Evolutionary conservation across 2,113 vertebrate genomes (phyloP), one percentile per base, ranked within the genome.

Genomic region (Melozone crissalis): DNA sequence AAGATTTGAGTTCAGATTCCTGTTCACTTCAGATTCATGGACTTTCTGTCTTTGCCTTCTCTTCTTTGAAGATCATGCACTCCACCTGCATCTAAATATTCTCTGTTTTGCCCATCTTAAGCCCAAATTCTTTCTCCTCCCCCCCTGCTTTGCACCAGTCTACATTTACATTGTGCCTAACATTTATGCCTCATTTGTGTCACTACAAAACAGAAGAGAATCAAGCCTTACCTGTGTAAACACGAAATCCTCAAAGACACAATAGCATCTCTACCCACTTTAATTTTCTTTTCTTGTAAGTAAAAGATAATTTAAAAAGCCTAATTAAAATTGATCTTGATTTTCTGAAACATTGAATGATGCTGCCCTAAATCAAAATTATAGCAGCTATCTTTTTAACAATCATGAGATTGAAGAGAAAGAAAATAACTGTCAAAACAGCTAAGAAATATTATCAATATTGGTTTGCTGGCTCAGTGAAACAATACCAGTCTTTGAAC

Each of bases 311-410:
- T 57, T 94, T 71, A 3, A 83, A 67, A 90, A 88, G 51, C 30
- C 23, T 83, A 84, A 94, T 76, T 95, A 71, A 88, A 91, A 93
- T 84, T 72, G 74, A 79, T 93, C 58, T 43, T 35, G 31, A 85
- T 93, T 92, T 87, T 79, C 84, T 87, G 66, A 91, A 97, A 87
- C 46, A 83, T 6, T 69, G 66, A 88, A 66, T 68, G 62, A 76
- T 67, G 51, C 39, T 73, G 24, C 58, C 49, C 39, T 93, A 85
- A 91, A 91, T 83, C 31, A 93, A 87, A 91, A 55, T 76, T 76
- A 61, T 27, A 84, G 58, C 49, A 94, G 33, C 41, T 76, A 87
- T 65, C 72, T 18, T 84, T 58, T 49, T 51, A 93, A 73, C 37
- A 73, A 55, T 69, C 28, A 52, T 31, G n/a, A 65, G 31, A 76